These are phyloP conservation scores for Panagrolaimus sp. DNA, from an alignment of 1,140 invertebrate species.

Conservation along the genomic window DNA sequence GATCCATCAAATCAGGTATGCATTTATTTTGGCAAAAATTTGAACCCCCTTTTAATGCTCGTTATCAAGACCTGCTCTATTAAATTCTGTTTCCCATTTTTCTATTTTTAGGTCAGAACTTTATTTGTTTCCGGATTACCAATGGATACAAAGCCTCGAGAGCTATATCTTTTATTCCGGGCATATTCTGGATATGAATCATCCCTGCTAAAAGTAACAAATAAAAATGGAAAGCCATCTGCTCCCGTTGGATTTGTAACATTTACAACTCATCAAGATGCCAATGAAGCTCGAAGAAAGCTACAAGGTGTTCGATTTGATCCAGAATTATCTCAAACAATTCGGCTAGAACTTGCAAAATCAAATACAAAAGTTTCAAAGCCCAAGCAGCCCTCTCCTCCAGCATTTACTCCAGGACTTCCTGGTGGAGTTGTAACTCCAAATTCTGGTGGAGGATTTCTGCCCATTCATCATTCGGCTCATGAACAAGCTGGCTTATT, in stretches of 20 bases:
- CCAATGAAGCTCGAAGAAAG: constrained; percentile 97
- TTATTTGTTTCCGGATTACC: constrained; percentile 97
- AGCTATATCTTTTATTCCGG: constrained; percentile 96
- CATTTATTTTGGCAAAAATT: too few species aligned
- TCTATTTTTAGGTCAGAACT: constrained; percentile 82
- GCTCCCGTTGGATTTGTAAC: constrained; percentile 99
- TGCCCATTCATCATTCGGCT: too few species aligned
- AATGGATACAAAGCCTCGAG: constrained; percentile 97
- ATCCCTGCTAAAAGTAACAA: constrained; percentile 95
- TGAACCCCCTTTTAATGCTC: not conserved
- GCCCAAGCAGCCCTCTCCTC: constrained; percentile 75
- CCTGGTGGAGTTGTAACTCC: not conserved
- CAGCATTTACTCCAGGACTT: constrained; percentile 71
- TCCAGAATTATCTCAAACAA: constrained; percentile 98
- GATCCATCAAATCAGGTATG: constrained; percentile 4
- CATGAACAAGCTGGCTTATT: not conserved
- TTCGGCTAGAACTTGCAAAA: constrained; percentile 99
- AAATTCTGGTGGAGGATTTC: not conserved
- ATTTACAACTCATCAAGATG: constrained; percentile 89
- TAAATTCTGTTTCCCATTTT: not conserved
- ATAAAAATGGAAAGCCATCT: constrained; percentile 99
- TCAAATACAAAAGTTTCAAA: constrained; percentile 99
- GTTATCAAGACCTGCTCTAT: not conserved
- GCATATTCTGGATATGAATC: constrained; percentile 99
- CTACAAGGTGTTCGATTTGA: constrained; percentile 63